Evolutionary conservation across 2,113 vertebrate species (phyloP), one percentile per base, ranked within the genome.

Genomic region (Riparia riparia): DNA sequence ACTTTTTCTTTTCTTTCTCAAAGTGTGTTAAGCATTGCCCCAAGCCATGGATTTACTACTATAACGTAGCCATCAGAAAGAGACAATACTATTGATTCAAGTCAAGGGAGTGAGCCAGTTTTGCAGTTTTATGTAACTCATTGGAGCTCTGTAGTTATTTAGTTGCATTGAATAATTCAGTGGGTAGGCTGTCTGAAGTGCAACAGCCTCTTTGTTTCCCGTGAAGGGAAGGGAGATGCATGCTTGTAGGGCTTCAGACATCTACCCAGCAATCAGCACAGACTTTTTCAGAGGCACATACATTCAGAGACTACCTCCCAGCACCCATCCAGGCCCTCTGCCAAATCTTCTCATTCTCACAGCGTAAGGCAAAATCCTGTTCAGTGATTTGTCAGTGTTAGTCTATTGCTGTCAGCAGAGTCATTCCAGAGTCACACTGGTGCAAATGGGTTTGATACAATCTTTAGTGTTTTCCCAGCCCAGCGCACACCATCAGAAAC

Each of bases 101-200:
- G 57, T 60, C 26, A 69, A 56, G 34, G 49, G 44, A 79, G 25
- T 5, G 34, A 88, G 82, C n/a, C 53, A 28, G 26, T 44, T 93
- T 68, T 92, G 54, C 47, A 66, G 56, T 54, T 91, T 95, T 60
- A 71, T 31, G 20, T 58, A 92, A 51, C 73, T 82, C 45, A 3
- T 26, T 42, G 50, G 49, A 71, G 63, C 51, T 74, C 87, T 71
- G 57, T 53, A 81, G 88, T 81, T 96, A 83, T 78, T 94, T 81
- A 68, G 72, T 92, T 74, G 76, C 85, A 42, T 92, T 97, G 73
- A 94, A 96, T 97, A 94, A 96, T 96, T 94, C 88, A 94, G 44
- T 1, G 10, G 11, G 31, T 31, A 74, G 56, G 56, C 85, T 79
- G 54, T 10, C 79, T 90, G 90, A 91, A 95, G 56, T 0, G 37